A percentile compares a stretch with the other conserved stretches of the same genome.
Evolutionary conservation across 2,888 invertebrate species (phyloP).

Genomic region (Fissipunctia ypsillon): DNA sequence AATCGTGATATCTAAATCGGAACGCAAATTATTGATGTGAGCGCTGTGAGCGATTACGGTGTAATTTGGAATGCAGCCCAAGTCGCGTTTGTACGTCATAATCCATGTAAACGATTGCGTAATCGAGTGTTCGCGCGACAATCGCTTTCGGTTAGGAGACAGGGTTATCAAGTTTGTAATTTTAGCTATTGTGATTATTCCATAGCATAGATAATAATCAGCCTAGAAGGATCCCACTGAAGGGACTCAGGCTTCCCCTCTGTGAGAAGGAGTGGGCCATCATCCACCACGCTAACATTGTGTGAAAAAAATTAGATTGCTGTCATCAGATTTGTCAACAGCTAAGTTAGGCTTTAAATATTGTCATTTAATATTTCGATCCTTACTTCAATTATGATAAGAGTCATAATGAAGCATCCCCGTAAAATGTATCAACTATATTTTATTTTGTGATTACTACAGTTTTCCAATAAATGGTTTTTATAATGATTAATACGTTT

Average conservation of each 20-base stretch:
- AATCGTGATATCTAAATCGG: no score
- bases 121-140: background rate
- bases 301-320: no score
- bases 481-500: constrained; percentile 34
- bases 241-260: no score
- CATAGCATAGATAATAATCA: background rate
- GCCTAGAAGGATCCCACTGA: background rate
- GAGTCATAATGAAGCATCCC: background rate
- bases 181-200: background rate
- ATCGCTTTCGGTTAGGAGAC: background rate
- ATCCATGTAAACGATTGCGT: no score
- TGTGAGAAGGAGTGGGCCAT: background rate
- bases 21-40: no score
- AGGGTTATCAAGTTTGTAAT: background rate
- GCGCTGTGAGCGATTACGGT: no score
- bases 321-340: background rate
- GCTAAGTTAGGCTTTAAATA: background rate
- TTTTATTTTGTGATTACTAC: constrained; percentile 37
- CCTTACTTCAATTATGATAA: background rate
- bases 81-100: no score
- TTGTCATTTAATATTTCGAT: background rate
- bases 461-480: constrained; percentile 28
- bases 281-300: background rate
- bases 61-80: no score
- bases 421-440: constrained; percentile 23